Percentiles rank a stretch among this genome's conserved stretches.
Evolutionary conservation across 1,140 invertebrate genomes (phyloP).

Genomic region (Bacillus rossius): DNA sequence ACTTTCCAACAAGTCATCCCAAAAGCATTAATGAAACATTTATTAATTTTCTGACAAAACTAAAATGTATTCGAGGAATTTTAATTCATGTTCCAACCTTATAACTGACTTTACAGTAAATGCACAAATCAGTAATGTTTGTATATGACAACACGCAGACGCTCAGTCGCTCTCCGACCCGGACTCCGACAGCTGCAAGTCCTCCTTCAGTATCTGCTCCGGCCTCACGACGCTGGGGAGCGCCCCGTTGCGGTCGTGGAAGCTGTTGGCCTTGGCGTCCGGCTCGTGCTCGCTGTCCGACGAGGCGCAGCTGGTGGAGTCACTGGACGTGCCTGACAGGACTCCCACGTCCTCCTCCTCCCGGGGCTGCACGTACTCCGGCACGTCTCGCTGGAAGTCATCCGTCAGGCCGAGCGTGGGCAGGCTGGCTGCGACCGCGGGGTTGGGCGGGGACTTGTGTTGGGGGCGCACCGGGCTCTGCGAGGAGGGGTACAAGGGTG

Average conservation of each 20-base stretch:
- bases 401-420: conserved; percentile 71
- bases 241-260: conserved; percentile 28
- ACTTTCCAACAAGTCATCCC: no score
- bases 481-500: conserved; percentile 33
- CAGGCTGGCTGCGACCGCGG: conserved; percentile 51
- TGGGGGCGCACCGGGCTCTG: conserved; percentile 5
- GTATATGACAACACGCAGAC: neutral
- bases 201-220: conserved; percentile 59
- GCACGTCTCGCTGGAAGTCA: conserved; percentile 13
- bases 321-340: conserved; percentile 33
- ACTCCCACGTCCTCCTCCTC: conserved; percentile 25
- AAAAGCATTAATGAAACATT: no score
- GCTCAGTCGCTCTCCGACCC: conserved; percentile 53
- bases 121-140: neutral
- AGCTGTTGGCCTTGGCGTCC: conserved; percentile 27
- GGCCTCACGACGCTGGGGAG: conserved; percentile 43
- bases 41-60: no score
- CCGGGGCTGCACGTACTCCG: neutral
- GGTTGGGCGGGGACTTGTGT: conserved; percentile 29
- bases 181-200: conserved; percentile 72
- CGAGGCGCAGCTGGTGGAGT: conserved; percentile 33
- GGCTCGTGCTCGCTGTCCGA: conserved; percentile 40
- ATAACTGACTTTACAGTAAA: no score
- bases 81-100: no score
- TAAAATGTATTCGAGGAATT: no score